Base-by-base conservation (phyloP, 1,140 invertebrate species). In the Caenorhabditis briggsae region DNA sequence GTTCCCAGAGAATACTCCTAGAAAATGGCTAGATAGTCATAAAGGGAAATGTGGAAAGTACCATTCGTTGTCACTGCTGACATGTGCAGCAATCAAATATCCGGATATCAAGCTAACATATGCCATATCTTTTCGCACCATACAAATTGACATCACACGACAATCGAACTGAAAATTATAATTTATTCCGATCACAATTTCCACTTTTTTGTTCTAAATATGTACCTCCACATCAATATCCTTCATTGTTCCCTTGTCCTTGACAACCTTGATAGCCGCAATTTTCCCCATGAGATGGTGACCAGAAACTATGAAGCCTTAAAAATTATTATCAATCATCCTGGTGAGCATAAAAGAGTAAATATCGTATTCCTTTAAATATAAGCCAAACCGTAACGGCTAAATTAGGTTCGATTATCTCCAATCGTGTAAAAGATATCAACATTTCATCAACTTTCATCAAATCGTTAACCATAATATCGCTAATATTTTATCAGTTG, bases 71-170 rank as follows among this genome's bases (percentile, higher is more conserved):
- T 74, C 82, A 48, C 85, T 82, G 56, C 58, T 58, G 20, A 92
- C 41, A 50, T 90, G 90, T 85, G 93, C 92, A 8, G 93, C 93
- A 85, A 93, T 91, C 20, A 94, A 89, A 83, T 92, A 92, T 88
- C 93, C 93, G 7, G 93, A 93, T 43, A 94, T 89, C 11, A 94
- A 93, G 18, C 93, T 93, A 43, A 94, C 84, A 78, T 94, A 89
- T 3, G 94, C 91, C 41, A 93, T 90, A 64, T 93, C 91, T 16
- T 90, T 82, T 48, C 89, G 88, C 14, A 93, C 87, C n/a, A 92
- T 87, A 41, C 90, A 90, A 88, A 93, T 93, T 74, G 93, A 93
- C 90, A 93, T 92, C 8, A 93, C 91, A 16, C 93, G 91, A 50
- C 93, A 93, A 88, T 94, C 93, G 89, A 94, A 92, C 93, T 94